A percentile compares a stretch with the other conserved stretches of the same genome.
These are phyloP conservation scores for Esox niger DNA, from an alignment of 2,113 vertebrate species.

Conservation along the genomic window DNA sequence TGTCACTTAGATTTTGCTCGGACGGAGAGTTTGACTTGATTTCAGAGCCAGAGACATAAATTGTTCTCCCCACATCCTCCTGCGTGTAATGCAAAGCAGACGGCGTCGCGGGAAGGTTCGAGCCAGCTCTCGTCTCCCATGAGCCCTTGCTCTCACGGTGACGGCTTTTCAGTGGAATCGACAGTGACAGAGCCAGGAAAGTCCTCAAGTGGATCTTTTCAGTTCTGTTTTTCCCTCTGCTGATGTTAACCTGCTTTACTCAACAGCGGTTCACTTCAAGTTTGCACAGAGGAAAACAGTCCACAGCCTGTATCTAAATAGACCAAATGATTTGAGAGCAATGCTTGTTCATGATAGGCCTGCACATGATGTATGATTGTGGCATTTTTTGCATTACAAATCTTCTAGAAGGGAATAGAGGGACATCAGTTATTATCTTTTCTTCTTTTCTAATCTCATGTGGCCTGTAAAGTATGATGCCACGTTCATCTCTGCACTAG, in stretches of 20 bases:
- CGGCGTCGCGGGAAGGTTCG: slow-evolving; percentile 53
- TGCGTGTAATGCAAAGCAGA: slow-evolving; percentile 72
- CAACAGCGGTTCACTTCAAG: slow-evolving; percentile 59
- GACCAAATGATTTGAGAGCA: slow-evolving; percentile 41
- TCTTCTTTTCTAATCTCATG: background rate
- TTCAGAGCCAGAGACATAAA: slow-evolving; percentile 52
- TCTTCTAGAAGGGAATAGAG: slow-evolving; percentile 37
- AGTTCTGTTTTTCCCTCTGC: slow-evolving; percentile 59
- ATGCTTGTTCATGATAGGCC: slow-evolving; percentile 54
- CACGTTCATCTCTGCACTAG: background rate
- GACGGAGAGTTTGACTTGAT: slow-evolving; percentile 65
- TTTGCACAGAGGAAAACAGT: slow-evolving; percentile 55
- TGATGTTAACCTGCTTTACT: slow-evolving; percentile 74
- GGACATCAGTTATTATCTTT: too few relatives aligned
- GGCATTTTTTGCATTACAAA: slow-evolving; percentile 60
- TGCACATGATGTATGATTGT: slow-evolving; percentile 3
- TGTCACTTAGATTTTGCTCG: slow-evolving; percentile 68
- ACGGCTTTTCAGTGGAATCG: slow-evolving; percentile 68
- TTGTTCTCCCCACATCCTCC: slow-evolving; percentile 55
- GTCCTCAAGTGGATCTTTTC: slow-evolving; percentile 76
- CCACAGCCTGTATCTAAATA: slow-evolving; percentile 29
- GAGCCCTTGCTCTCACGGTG: slow-evolving; percentile 62
- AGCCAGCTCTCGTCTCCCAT: slow-evolving; percentile 65
- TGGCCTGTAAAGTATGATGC: background rate
- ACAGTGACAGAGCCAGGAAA: slow-evolving; percentile 75